A percentile compares a stretch with the other conserved stretches of the same genome.
phyloP scores from a whole-genome alignment of 2,797 vertebrate genomes.

The Leucoraja ocellata region DNA sequence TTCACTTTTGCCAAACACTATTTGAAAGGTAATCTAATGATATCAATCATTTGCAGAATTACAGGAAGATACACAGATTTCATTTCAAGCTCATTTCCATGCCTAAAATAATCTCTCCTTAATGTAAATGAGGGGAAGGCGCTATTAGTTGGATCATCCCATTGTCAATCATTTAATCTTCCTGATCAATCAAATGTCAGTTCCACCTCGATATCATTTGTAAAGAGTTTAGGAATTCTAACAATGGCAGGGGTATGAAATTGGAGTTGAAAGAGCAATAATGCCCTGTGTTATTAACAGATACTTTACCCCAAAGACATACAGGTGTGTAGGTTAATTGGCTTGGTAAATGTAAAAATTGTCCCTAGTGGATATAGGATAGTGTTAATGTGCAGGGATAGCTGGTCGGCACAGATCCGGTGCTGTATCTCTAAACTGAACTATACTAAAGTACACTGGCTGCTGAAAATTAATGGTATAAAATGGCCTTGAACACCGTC shows the following conservation, averaged over 20 bases:
- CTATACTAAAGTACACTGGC: background rate
- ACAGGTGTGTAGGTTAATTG: too few species aligned
- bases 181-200: background rate
- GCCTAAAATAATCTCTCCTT: background rate
- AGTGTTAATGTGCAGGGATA: too few species aligned
- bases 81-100: background rate
- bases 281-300: background rate
- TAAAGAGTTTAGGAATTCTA: background rate
- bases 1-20: background rate
- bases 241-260: background rate
- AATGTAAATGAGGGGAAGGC: background rate
- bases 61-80: background rate
- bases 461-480: background rate
- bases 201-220: slow-evolving; percentile 12
- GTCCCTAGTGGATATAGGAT: too few species aligned
- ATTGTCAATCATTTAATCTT: background rate
- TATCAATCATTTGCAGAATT: background rate
- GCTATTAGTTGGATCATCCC: background rate
- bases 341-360: too few species aligned
- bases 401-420: too few species aligned
- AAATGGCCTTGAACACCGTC: background rate
- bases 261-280: background rate
- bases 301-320: background rate
- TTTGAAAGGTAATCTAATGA: background rate
- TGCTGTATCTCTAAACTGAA: too few species aligned